Conservation (phyloP, 2,113 vertebrate species). For the Atlantisia rogersi region DNA sequence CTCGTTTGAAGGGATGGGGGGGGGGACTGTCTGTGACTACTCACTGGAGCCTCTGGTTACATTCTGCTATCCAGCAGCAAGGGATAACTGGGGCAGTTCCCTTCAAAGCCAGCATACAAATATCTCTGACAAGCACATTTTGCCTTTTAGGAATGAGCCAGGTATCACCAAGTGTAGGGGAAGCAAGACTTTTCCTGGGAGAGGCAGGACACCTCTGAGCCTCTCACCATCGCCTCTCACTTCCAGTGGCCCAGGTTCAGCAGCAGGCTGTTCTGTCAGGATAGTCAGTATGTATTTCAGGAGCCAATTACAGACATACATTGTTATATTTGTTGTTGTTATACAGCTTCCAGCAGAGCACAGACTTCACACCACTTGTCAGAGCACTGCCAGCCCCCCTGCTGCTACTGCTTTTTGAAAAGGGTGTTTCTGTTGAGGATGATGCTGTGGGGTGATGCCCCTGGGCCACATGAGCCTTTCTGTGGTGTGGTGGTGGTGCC, state of each 20-base stretch:
- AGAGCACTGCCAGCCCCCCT: neutral
- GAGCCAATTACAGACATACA: slow-evolving; percentile 8
- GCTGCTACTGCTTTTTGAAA: neutral
- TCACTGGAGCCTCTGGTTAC: neutral
- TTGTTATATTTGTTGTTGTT: slow-evolving; percentile 33
- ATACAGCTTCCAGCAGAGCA: neutral
- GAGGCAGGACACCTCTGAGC: slow-evolving; percentile 12
- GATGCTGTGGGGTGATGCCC: neutral
- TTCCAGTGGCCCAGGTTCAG: slow-evolving; percentile 53
- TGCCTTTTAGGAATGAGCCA: slow-evolving; percentile 68
- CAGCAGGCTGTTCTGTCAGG: slow-evolving; percentile 47
- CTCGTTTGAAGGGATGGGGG: neutral
- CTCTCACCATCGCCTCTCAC: slow-evolving; percentile 23
- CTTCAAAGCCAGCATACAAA: neutral
- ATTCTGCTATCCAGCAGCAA: neutral
- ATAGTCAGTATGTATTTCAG: slow-evolving; percentile 71
- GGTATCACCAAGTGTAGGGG: slow-evolving; percentile 60
- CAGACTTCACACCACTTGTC: neutral
- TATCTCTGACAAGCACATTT: slow-evolving; percentile 46
- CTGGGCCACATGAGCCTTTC: neutral
- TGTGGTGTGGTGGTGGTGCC: neutral
- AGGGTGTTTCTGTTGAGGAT: neutral
- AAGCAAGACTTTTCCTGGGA: slow-evolving; percentile 37
- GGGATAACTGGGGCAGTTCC: neutral
- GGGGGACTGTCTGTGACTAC: neutral